phyloP scores from a whole-genome alignment of 2,797 vertebrate genomes.

The Eulemur coronatus region DNA sequence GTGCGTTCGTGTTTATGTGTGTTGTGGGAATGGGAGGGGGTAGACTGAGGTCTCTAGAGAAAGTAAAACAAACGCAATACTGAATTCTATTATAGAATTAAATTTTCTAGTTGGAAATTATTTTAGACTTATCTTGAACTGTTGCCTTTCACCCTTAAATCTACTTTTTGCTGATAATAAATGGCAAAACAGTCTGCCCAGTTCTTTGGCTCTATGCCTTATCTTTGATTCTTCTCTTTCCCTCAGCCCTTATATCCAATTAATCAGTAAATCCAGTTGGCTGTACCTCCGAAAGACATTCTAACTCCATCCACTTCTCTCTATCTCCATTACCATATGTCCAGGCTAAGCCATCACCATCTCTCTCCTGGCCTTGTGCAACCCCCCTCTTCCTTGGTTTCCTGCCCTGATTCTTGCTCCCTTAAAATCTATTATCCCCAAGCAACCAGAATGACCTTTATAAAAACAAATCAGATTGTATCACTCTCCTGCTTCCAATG shows the following conservation, averaged over 20 bases:
- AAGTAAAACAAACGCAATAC: conserved; percentile 8
- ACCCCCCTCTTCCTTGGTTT: not conserved
- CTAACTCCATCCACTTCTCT: not conserved
- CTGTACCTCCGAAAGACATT: not conserved
- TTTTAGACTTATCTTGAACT: not conserved
- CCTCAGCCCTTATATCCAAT: not conserved
- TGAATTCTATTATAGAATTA: conserved; percentile 26
- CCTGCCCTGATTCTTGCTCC: not conserved
- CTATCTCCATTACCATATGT: not conserved
- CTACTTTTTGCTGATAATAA: conserved; percentile 3
- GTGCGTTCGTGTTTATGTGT: not conserved
- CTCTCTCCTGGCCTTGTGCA: not conserved
- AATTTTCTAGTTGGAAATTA: conserved; percentile 36
- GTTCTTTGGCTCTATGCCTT: not conserved
- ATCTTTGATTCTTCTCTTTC: not conserved
- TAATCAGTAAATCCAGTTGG: not conserved
- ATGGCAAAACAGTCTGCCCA: not conserved
- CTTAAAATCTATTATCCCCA: not conserved
- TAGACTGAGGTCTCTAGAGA: conserved; percentile 11
- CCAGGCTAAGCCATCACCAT: not conserved
- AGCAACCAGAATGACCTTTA: not conserved
- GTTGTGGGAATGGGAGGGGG: not conserved
- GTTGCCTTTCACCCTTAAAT: conserved; percentile 26
- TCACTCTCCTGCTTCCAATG: not conserved
- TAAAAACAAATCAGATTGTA: not conserved